A percentile compares a stretch with the other conserved stretches of the same genome.
Conservation (phyloP, 2,888 invertebrate genomes). For the Helobdella robusta region DNA sequence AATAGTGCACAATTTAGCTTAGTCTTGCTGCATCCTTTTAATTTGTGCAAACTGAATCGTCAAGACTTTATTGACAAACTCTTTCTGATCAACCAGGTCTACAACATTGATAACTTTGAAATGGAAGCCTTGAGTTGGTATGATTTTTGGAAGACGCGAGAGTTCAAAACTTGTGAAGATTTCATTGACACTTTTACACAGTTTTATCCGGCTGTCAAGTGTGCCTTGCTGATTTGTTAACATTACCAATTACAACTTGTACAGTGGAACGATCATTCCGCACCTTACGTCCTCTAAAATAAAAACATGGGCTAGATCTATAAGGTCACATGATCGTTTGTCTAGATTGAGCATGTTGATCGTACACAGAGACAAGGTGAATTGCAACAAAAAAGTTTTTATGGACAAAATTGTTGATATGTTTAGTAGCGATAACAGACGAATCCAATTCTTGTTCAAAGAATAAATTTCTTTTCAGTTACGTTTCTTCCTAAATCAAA, state of each 20-base stretch:
- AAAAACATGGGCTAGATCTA: not conserved
- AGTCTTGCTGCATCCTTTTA: not conserved
- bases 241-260: not conserved
- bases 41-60: not conserved
- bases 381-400: not conserved
- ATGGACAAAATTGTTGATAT: not conserved
- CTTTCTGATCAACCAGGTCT: too few relatives aligned
- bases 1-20: constrained; percentile 3
- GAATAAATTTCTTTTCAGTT: too few relatives aligned
- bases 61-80: not conserved
- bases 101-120: not conserved
- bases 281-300: not conserved
- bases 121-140: too few relatives aligned
- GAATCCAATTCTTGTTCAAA: not conserved
- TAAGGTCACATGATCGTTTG: not conserved
- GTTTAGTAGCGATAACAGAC: constrained; percentile 1
- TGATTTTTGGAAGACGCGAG: constrained; percentile 3
- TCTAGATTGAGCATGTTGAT: not conserved
- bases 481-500: too few relatives aligned
- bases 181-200: not conserved
- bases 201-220: constrained; percentile 4
- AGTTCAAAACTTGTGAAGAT: not conserved
- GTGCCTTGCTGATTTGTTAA: constrained; percentile 1
- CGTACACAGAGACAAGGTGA: constrained; percentile 1
- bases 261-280: not conserved